phyloP scores from a whole-genome alignment of 64 coral and sea anemone genomes.

The Pocillopora damicornis region DNA sequence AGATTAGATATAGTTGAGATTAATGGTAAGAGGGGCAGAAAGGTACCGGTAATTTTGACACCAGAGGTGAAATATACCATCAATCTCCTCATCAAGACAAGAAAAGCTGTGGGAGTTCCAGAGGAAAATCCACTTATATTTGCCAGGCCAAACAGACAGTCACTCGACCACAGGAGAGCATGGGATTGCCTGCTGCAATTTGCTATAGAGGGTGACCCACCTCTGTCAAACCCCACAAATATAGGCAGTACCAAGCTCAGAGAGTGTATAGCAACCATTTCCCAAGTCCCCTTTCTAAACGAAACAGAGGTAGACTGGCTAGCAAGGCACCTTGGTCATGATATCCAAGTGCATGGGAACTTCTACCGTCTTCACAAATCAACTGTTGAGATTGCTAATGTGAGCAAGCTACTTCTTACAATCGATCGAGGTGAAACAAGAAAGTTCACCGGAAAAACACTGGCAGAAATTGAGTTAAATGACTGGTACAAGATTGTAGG shows the following conservation, averaged over 20 bases:
- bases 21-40: constrained; percentile 11
- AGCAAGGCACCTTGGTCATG: constrained; percentile 53
- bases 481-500: no score
- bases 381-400: constrained; percentile 41
- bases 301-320: constrained; percentile 51
- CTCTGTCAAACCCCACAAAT: neutral
- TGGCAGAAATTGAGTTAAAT: neutral
- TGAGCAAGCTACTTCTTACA: constrained; percentile 40
- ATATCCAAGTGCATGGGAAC: constrained; percentile 31
- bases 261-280: constrained; percentile 42
- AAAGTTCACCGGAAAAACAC: neutral
- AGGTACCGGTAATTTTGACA: neutral
- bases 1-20: constrained; percentile 33
- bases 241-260: constrained; percentile 49
- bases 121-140: neutral
- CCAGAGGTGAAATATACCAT: neutral
- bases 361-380: constrained; percentile 42
- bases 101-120: neutral
- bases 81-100: neutral
- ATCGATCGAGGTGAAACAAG: neutral
- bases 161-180: neutral
- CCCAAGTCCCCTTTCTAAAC: neutral
- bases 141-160: neutral
- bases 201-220: neutral
- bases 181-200: constrained; percentile 39